These are phyloP conservation scores for Physocephala rufipes DNA, from an alignment of 2,888 invertebrate species.

Conservation along the genomic window DNA sequence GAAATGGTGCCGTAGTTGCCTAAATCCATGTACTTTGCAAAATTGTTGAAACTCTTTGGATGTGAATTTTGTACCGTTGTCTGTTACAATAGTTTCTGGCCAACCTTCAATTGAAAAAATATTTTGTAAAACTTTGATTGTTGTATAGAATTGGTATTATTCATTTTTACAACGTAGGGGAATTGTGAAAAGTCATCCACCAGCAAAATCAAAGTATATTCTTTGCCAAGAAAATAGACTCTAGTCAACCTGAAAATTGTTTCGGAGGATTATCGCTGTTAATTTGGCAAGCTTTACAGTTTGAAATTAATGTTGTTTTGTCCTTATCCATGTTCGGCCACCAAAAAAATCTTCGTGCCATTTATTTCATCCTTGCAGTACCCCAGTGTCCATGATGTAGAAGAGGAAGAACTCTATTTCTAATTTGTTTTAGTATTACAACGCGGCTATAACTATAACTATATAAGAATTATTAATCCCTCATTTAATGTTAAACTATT, in stretches of 20 bases:
- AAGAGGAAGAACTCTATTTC: conserved; percentile 32
- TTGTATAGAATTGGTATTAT: conserved; percentile 37
- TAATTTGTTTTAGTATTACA: conserved; percentile 28
- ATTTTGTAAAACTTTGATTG: conserved; percentile 17
- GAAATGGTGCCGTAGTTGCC: conserved; percentile 37
- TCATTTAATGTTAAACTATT: conserved; percentile 28
- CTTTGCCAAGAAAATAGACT: conserved; percentile 56
- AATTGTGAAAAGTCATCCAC: conserved; percentile 46
- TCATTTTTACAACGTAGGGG: conserved; percentile 30
- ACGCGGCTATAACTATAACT: conserved; percentile 27
- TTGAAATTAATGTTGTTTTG: conserved; percentile 20
- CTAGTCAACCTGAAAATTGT: conserved; percentile 43
- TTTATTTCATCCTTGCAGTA: too few relatives aligned
- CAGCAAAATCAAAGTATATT: conserved; percentile 64
- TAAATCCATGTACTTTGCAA: conserved; percentile 45
- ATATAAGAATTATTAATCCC: conserved; percentile 32
- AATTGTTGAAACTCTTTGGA: conserved; percentile 47
- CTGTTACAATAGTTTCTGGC: conserved; percentile 46
- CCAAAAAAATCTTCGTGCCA: conserved; percentile 38
- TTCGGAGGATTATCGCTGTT: too few relatives aligned
- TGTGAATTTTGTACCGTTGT: conserved; percentile 48
- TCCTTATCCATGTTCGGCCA: conserved; percentile 37
- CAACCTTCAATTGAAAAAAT: conserved; percentile 49
- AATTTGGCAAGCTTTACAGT: conserved; percentile 37
- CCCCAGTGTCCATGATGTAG: too few relatives aligned